phyloP scores from a whole-genome alignment of 2,113 vertebrate species.

The Etia nguti region DNA sequence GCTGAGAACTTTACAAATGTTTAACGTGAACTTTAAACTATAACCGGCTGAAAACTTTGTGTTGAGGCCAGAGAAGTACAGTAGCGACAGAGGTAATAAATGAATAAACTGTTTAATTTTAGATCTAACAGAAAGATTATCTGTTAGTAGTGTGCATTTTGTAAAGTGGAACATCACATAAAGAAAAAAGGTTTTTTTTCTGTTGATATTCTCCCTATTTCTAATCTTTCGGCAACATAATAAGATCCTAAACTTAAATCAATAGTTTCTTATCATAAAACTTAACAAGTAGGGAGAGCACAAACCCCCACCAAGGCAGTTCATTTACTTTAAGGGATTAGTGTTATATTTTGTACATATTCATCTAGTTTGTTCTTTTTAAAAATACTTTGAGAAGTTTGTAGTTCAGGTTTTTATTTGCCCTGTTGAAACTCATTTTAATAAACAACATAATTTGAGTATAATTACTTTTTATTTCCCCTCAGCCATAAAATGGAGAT shows the following conservation, averaged over 20 bases:
- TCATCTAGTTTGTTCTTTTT: too few species aligned
- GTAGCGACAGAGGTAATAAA: not conserved
- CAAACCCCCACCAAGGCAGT: too few species aligned
- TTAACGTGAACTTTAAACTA: not conserved
- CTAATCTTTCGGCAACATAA: not conserved
- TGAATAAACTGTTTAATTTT: not conserved
- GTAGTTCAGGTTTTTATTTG: too few species aligned
- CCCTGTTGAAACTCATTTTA: not conserved
- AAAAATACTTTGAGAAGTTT: too few species aligned
- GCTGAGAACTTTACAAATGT: not conserved
- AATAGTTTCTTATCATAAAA: not conserved
- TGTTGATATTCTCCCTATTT: not conserved
- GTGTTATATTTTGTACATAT: too few species aligned
- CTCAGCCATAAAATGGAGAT: not conserved
- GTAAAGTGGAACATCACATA: not conserved
- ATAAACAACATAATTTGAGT: not conserved
- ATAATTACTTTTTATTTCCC: not conserved
- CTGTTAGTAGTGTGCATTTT: not conserved
- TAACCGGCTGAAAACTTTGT: not conserved
- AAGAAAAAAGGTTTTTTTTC: not conserved
- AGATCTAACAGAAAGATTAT: not conserved
- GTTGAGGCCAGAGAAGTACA: not conserved
- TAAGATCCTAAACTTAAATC: not conserved
- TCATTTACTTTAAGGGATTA: too few species aligned
- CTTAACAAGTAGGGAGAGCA: too few species aligned